These are phyloP conservation scores for Scrobipalpa atriplicella DNA, from an alignment of 2,888 invertebrate species.

Conservation along the genomic window DNA sequence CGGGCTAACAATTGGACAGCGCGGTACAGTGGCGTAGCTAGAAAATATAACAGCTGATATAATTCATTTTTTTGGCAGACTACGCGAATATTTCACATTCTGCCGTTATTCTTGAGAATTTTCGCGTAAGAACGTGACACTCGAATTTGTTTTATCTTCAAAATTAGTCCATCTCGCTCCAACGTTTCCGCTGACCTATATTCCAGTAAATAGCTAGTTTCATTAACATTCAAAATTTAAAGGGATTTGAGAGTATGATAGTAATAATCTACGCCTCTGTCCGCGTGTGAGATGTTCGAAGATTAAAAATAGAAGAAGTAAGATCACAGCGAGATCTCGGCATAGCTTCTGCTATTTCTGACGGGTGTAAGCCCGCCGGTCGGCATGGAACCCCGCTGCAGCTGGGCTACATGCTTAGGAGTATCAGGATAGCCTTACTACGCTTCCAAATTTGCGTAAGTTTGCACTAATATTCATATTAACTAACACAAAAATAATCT, in stretches of 20 bases:
- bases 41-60: constrained; percentile 7
- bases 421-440: constrained; percentile 46
- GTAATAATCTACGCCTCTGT: constrained; percentile 18
- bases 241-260: not conserved
- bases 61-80: constrained; percentile 21
- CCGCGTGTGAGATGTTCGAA: constrained; percentile 49
- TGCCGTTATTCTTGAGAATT: not conserved
- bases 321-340: constrained; percentile 63
- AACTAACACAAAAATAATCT: not conserved
- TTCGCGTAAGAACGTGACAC: constrained; percentile 19
- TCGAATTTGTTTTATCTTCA: constrained; percentile 16
- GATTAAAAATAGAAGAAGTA: constrained; percentile 71
- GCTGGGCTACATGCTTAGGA: constrained; percentile 57
- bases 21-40: constrained; percentile 18
- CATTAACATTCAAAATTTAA: constrained; percentile 2
- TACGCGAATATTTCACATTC: constrained; percentile 1
- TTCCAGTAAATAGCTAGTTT: constrained; percentile 36
- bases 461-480: constrained; percentile 18
- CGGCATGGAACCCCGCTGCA: constrained; percentile 54
- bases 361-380: constrained; percentile 57
- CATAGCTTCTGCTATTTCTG: constrained; percentile 74
- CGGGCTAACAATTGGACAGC: constrained; percentile 54
- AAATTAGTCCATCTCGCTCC: not conserved
- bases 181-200: constrained; percentile 9
- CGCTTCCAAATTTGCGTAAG: constrained; percentile 42